phyloP scores from a whole-genome alignment of 2,797 vertebrate genomes.

The Acanthopagrus latus region DNA sequence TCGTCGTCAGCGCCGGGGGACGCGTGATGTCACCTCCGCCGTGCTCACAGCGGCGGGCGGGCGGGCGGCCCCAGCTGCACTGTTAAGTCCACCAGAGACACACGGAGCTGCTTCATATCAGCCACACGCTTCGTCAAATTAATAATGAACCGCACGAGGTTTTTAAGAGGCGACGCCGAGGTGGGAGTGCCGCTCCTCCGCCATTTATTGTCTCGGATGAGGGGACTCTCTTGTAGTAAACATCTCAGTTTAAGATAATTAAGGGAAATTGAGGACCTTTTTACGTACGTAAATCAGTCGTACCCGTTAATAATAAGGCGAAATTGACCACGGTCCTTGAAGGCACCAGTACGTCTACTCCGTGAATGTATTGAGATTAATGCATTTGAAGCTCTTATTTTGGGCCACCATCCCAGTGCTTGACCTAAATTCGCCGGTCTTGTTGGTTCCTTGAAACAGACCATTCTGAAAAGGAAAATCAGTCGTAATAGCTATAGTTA shows the following conservation, averaged over 20 bases:
- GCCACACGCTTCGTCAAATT: not conserved
- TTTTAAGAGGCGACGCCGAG: not conserved
- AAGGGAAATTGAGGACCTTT: too few relatives aligned
- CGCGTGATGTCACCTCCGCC: conserved; percentile 82
- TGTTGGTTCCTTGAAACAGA: too few relatives aligned
- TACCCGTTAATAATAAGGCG: too few relatives aligned
- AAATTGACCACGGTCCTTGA: too few relatives aligned
- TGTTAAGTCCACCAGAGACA: not conserved
- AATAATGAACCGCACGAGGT: not conserved
- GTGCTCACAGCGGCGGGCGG: not conserved
- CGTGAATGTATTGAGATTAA: too few relatives aligned
- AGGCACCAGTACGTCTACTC: too few relatives aligned
- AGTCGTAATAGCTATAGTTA: not conserved
- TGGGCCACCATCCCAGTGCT: too few relatives aligned
- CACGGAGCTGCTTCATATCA: not conserved
- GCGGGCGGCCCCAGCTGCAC: not conserved
- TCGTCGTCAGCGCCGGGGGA: conserved; percentile 53
- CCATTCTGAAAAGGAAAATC: not conserved
- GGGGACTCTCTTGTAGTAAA: too few relatives aligned
- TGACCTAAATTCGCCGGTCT: too few relatives aligned
- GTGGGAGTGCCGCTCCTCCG: not conserved
- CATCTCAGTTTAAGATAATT: too few relatives aligned
- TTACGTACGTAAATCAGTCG: too few relatives aligned
- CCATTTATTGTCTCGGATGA: not conserved
- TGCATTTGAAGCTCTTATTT: too few relatives aligned